Percentiles rank a stretch among this genome's conserved stretches.
Conservation (phyloP, 2,797 vertebrate species). For the Poeciliopsis gracilis region DNA sequence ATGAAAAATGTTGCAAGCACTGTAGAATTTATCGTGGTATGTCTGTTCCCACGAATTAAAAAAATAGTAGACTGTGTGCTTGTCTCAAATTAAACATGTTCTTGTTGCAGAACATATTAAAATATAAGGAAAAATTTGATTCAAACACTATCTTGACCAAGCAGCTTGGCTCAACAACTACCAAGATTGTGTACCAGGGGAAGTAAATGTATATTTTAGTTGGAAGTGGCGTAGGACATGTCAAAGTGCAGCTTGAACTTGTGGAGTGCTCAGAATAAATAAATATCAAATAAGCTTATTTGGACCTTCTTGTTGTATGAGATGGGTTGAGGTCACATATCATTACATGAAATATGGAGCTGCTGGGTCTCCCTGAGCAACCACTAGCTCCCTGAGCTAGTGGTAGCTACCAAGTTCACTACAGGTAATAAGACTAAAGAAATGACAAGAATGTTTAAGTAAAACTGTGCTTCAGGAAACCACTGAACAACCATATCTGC, state of each 20-base stretch:
- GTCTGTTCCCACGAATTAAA: not conserved
- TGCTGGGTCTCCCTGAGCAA: not conserved
- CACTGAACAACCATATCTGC: not conserved
- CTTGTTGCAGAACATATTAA: not conserved
- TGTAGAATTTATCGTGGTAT: slow-evolving; percentile 10
- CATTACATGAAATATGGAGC: not conserved
- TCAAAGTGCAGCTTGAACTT: not conserved
- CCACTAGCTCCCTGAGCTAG: too few species aligned
- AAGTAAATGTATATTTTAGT: not conserved
- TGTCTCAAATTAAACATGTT: not conserved
- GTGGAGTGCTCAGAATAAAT: slow-evolving; percentile 13
- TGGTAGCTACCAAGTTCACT: slow-evolving; percentile 5
- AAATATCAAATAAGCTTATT: slow-evolving; percentile 7
- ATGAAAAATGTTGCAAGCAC: not conserved
- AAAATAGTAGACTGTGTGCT: not conserved
- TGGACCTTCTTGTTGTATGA: slow-evolving; percentile 1
- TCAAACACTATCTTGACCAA: not conserved
- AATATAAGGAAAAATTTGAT: slow-evolving; percentile 5
- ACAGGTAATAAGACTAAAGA: not conserved
- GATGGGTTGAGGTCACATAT: not conserved
- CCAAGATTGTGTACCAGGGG: not conserved
- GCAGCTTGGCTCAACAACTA: not conserved
- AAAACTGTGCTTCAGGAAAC: not conserved
- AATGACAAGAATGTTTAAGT: not conserved
- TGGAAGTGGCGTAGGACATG: not conserved